Conservation (phyloP, 2,888 invertebrate species). For the Fragum sueziense region DNA sequence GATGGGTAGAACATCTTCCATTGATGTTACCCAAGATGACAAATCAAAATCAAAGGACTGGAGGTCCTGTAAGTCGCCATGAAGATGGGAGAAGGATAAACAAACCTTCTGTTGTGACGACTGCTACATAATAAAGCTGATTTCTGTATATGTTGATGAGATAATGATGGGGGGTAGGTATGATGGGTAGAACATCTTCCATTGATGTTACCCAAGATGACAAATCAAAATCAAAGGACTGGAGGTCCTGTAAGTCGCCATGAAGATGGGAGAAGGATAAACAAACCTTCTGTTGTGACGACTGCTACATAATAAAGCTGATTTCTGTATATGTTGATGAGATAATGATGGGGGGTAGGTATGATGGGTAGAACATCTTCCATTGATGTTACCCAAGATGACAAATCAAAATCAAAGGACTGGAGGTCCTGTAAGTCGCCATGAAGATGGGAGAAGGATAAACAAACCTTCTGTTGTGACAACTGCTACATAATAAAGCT, state of each 20-base stretch:
- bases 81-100: no score
- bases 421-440: no score
- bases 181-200: slow-evolving; percentile 96
- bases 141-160: slow-evolving; percentile 97
- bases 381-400: slow-evolving; percentile 86
- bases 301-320: slow-evolving; percentile 97
- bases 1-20: slow-evolving; percentile 95
- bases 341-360: slow-evolving; percentile 99
- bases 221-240: no score
- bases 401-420: no score
- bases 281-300: slow-evolving; percentile 93
- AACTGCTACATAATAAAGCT: slow-evolving; percentile 96
- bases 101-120: slow-evolving; percentile 95
- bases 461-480: slow-evolving; percentile 93
- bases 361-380: slow-evolving; percentile 97
- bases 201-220: slow-evolving; percentile 87
- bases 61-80: no score
- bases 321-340: slow-evolving; percentile 96
- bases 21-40: slow-evolving; percentile 87
- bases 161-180: slow-evolving; percentile 99
- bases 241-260: no score
- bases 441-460: no score
- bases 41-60: no score
- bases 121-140: slow-evolving; percentile 96
- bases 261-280: no score